Evolutionary conservation across 2,888 invertebrate genomes (phyloP).

Genomic region (Drosophila paucipuncta): DNA sequence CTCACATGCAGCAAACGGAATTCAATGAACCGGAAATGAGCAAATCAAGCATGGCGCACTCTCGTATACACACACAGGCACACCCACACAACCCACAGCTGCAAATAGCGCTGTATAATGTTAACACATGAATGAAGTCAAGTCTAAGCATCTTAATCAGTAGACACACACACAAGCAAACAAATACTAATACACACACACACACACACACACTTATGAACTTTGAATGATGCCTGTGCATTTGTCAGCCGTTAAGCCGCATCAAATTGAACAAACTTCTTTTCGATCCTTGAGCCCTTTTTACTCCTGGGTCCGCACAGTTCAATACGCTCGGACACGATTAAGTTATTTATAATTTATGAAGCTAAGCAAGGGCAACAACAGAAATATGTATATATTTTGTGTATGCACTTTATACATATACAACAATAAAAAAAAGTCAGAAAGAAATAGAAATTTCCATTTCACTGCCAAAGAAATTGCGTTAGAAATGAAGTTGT

Average conservation of each 20-base stretch:
- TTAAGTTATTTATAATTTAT: slow-evolving; percentile 79
- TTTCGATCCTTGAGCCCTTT: slow-evolving; percentile 46
- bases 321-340: slow-evolving; percentile 78
- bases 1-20: slow-evolving; percentile 38
- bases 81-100: slow-evolving; percentile 14
- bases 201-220: slow-evolving; percentile 15
- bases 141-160: slow-evolving; percentile 74
- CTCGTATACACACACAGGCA: slow-evolving; percentile 23
- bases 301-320: slow-evolving; percentile 46
- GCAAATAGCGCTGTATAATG: slow-evolving; percentile 47
- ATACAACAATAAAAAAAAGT: slow-evolving; percentile 36
- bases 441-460: slow-evolving; percentile 59
- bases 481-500: slow-evolving; percentile 72
- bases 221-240: slow-evolving; percentile 50
- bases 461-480: slow-evolving; percentile 65
- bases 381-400: slow-evolving; percentile 2
- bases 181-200: slow-evolving; percentile 23
- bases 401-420: slow-evolving; percentile 6
- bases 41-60: slow-evolving; percentile 67
- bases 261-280: slow-evolving; percentile 54
- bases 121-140: slow-evolving; percentile 78
- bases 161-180: slow-evolving; percentile 23
- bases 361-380: slow-evolving; percentile 31
- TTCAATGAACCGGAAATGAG: slow-evolving; percentile 78
- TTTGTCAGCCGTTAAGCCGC: slow-evolving; percentile 66